Evolutionary conservation across 2,888 invertebrate genomes (phyloP).

Genomic region (Lycocerus yunnanus): DNA sequence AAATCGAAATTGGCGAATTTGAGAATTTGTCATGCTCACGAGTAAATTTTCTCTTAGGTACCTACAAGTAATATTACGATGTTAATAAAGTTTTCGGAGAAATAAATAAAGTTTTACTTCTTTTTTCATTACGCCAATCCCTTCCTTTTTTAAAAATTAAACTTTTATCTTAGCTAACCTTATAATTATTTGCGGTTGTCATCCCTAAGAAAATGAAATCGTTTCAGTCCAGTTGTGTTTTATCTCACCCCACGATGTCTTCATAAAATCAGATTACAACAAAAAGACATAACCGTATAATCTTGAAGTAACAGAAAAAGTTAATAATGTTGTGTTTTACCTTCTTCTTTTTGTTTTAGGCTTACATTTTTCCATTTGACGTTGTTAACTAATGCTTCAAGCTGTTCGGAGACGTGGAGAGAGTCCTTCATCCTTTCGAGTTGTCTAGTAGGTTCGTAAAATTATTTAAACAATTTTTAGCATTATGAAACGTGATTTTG

Average conservation of each 20-base stretch:
- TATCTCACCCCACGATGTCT: constrained; percentile 54
- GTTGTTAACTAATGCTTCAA: constrained; percentile 65
- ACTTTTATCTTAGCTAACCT: constrained; percentile 37
- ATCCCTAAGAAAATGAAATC: constrained; percentile 51
- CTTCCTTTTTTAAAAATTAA: constrained; percentile 25
- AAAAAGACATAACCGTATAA: constrained; percentile 23
- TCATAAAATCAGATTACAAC: constrained; percentile 55
- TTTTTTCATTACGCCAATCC: constrained; percentile 22
- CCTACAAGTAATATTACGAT: neutral
- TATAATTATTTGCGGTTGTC: constrained; percentile 53
- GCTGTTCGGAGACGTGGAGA: constrained; percentile 69
- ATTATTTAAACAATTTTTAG: constrained; percentile 16
- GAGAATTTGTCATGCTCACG: neutral
- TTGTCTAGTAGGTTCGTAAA: constrained; percentile 62
- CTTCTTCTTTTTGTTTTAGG: constrained; percentile 55
- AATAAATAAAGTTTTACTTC: constrained; percentile 10
- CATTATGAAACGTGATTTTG: constrained; percentile 11
- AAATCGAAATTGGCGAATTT: neutral
- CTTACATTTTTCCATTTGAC: constrained; percentile 55
- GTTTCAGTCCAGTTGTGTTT: constrained; percentile 52
- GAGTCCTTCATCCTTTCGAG: constrained; percentile 66
- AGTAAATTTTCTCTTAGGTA: neutral
- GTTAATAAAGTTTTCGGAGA: neutral
- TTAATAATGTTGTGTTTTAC: constrained; percentile 17
- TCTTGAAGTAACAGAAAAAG: constrained; percentile 19